These are phyloP conservation scores for Mus spretus DNA, from an alignment of 2,797 vertebrate genomes.

Conservation along the genomic window DNA sequence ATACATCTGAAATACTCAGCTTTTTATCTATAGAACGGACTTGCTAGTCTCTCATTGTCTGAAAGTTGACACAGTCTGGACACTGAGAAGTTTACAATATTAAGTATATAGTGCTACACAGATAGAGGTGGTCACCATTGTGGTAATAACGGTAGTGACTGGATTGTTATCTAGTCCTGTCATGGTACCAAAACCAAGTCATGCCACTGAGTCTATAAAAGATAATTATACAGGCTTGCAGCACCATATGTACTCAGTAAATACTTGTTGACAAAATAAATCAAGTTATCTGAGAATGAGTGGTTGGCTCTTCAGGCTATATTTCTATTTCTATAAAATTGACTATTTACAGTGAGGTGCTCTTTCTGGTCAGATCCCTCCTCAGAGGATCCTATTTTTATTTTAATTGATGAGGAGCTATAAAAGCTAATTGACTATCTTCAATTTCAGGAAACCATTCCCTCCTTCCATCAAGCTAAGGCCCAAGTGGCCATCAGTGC, in stretches of 20 bases:
- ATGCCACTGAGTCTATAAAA: background rate
- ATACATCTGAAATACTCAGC: background rate
- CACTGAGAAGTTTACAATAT: background rate
- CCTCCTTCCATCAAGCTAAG: slow-evolving; percentile 50
- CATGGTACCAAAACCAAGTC: background rate
- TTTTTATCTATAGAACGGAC: background rate
- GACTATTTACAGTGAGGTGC: slow-evolving; percentile 69
- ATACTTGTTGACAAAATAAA: slow-evolving; percentile 64
- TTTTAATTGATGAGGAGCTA: slow-evolving; percentile 78
- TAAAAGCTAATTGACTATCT: slow-evolving; percentile 71
- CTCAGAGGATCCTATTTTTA: slow-evolving; percentile 13
- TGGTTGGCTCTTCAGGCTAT: slow-evolving; percentile 6
- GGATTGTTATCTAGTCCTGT: background rate
- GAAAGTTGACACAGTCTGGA: background rate
- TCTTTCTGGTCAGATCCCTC: slow-evolving; percentile 62
- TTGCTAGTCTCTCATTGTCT: background rate
- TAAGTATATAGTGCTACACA: rapidly evolving
- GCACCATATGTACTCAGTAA: slow-evolving; percentile 32
- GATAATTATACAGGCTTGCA: background rate
- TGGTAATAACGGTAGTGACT: background rate
- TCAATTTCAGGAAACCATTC: slow-evolving; percentile 67
- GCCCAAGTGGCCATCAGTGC: slow-evolving; percentile 64
- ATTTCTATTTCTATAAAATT: slow-evolving; percentile 65
- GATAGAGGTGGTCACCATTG: background rate
- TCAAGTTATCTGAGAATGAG: slow-evolving; percentile 28